These are phyloP conservation scores for Cercocebus atys DNA, from an alignment of 2,113 vertebrate species.

Conservation along the genomic window DNA sequence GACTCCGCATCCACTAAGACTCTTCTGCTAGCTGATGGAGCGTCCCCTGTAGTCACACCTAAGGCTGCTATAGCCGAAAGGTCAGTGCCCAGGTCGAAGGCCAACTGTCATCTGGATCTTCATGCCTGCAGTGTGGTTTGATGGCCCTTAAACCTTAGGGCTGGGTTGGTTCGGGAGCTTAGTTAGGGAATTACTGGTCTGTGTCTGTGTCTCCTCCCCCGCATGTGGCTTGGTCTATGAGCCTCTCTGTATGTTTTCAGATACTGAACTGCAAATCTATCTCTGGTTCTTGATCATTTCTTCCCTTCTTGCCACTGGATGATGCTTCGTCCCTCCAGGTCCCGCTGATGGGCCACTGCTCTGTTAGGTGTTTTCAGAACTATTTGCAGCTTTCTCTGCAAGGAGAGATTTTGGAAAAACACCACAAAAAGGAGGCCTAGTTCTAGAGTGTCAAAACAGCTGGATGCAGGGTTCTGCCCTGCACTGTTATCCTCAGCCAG, in stretches of 20 bases:
- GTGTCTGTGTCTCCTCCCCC: background rate
- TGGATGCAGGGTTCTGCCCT: background rate
- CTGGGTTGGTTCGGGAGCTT: background rate
- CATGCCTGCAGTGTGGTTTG: background rate
- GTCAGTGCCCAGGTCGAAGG: slow-evolving; percentile 48
- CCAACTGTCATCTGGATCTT: background rate
- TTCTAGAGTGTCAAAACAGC: background rate
- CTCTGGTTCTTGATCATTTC: no score
- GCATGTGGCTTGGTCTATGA: background rate
- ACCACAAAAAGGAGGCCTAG: background rate
- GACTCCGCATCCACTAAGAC: background rate
- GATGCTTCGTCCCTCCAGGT: background rate
- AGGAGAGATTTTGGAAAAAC: background rate
- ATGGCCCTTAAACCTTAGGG: background rate
- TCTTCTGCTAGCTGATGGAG: background rate
- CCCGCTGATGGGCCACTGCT: background rate
- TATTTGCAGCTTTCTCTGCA: background rate
- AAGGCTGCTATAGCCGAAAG: background rate
- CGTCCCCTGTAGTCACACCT: accelerated
- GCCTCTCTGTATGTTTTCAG: background rate
- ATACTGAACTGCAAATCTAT: accelerated
- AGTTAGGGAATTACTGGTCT: background rate
- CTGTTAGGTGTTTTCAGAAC: background rate
- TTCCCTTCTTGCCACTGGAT: no score
- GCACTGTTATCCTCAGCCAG: no score